Conservation (phyloP, 2,113 vertebrate species). For the Xenotilapia leptura region DNA sequence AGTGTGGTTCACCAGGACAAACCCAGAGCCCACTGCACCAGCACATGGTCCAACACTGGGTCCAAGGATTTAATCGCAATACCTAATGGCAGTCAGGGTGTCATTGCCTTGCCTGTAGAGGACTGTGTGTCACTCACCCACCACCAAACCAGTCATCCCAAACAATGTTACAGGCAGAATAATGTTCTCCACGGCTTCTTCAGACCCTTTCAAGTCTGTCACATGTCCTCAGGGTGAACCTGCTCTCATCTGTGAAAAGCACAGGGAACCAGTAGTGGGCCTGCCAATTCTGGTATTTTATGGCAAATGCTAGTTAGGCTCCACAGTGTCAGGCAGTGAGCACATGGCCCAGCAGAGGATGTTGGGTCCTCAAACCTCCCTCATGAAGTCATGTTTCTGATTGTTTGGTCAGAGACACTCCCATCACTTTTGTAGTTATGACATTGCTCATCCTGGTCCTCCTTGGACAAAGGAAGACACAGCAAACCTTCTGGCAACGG, state of each 20-base stretch:
- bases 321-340: neutral
- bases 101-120: neutral
- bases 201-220: neutral
- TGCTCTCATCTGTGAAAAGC: neutral
- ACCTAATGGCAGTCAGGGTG: neutral
- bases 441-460: accelerated
- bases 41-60: neutral
- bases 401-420: neutral
- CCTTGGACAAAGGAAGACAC: neutral
- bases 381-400: neutral
- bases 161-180: neutral
- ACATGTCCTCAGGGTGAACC: neutral
- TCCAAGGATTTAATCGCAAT: accelerated
- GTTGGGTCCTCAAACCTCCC: neutral
- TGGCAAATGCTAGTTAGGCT: neutral
- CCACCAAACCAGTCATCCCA: neutral
- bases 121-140: neutral
- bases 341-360: neutral
- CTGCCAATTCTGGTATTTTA: neutral
- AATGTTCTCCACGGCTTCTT: neutral
- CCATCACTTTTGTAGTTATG: neutral
- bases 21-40: neutral
- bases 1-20: neutral
- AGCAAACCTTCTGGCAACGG: accelerated
- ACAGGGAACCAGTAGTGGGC: accelerated